Evolutionary conservation across 2,888 invertebrate genomes (phyloP), one percentile per base, ranked within the genome.

Genomic region (Ornithoptera priamus): DNA sequence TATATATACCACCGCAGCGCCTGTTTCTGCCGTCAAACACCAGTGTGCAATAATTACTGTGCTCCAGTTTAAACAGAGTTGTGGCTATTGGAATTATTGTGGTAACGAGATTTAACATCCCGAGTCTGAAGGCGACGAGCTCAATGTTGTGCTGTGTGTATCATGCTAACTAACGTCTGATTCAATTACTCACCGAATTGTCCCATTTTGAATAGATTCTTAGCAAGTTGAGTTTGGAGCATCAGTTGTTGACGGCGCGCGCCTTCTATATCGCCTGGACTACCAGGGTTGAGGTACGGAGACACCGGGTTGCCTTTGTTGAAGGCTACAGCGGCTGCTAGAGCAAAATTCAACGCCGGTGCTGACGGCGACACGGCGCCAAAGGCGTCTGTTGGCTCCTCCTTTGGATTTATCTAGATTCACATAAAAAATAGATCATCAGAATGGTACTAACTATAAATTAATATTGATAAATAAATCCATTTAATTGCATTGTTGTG

Each of bases 161-260:
- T 30, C 30, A 30, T 4, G 3, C 30, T 30, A 30, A 3, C 30
- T 4, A 30, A 5, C 30, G 30, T 3, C 30, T 4, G 30, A 30
- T 30, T 30, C 30, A 30, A 30, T 30, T 30, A 72, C 81, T 82
- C 30, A 89, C 90, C 92, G 61, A 91, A 90, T 72, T 92, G 92
- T 12, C 92, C 92, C 86, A 93, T 92, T 74, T 93, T 93, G 80
- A 93, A 89, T 8, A 93, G 84, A 71, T 92, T 93, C 83, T 93
- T 93, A 18, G 93, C 93, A 1, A 93, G 85, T 50, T 92, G 92
- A 0, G 92, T 90, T 67, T 93, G 93, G 70, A 93, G 74, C 86
- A 92, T 83, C 6, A 92, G 75, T 61, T 93, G 92, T n/a, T 92
- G 92, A 0, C 92, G 77, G 0, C 92, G 81, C 2, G 91, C 90